Conservation (phyloP, 1,140 invertebrate genomes). For the Achroia grisella region DNA sequence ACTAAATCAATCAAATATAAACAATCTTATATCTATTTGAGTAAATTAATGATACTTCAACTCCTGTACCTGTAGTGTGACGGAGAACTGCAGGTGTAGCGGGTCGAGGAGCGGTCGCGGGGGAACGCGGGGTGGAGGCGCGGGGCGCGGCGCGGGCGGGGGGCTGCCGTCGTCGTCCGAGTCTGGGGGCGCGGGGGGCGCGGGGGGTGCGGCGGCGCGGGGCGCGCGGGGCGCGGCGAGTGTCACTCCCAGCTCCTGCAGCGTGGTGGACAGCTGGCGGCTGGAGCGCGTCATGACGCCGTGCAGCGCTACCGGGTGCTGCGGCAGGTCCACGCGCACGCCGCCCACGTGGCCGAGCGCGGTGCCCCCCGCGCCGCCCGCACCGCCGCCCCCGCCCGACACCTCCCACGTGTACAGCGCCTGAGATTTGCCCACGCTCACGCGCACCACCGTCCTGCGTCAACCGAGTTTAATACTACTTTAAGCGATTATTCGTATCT, state of each 20-base stretch:
- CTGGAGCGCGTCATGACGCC: constrained; percentile 97
- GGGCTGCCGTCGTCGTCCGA: constrained; percentile 2
- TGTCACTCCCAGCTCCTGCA: constrained; percentile 77
- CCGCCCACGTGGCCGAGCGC: constrained; percentile 90
- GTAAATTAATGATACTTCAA: no score
- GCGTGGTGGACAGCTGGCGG: constrained; percentile 92
- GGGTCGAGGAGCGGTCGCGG: constrained; percentile 78
- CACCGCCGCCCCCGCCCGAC: constrained; percentile 84
- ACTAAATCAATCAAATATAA: no score
- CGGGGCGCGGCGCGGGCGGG: constrained; percentile 13
- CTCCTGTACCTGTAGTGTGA: constrained; percentile 78
- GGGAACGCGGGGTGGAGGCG: constrained; percentile 8
- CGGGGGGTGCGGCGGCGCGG: constrained; percentile 17
- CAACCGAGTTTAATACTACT: neutral
- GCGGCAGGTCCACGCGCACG: constrained; percentile 95
- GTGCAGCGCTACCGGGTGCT: constrained; percentile 96
- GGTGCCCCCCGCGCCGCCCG: constrained; percentile 88
- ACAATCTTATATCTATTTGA: no score
- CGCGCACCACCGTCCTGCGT: constrained; percentile 91
- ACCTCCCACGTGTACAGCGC: constrained; percentile 90
- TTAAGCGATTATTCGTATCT: no score
- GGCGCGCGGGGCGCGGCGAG: constrained; percentile 9
- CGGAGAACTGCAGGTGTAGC: constrained; percentile 89
- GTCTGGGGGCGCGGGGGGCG: constrained; percentile 22
- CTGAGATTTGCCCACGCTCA: constrained; percentile 94